These are phyloP conservation scores for Drosophila koepferae DNA, from an alignment of 2,888 invertebrate genomes.

Conservation along the genomic window DNA sequence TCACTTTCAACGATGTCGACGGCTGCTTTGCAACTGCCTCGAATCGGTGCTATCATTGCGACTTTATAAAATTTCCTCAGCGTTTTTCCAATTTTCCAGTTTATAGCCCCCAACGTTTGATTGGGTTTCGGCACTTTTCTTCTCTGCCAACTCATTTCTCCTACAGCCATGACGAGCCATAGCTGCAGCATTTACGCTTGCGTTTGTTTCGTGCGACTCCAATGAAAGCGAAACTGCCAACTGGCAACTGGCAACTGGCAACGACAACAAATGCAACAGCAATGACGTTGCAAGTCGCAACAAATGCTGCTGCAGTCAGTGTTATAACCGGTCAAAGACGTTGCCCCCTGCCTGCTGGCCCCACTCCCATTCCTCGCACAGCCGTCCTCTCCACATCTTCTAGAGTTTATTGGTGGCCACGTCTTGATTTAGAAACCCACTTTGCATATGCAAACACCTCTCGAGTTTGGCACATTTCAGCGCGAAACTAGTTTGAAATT, in stretches of 20 bases:
- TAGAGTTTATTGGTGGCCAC: conserved; percentile 12
- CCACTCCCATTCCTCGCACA: not conserved
- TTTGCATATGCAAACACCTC: conserved; percentile 63
- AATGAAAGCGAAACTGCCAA: conserved; percentile 73
- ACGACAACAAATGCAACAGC: conserved; percentile 25
- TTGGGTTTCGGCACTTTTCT: conserved; percentile 60
- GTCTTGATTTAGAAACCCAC: conserved; percentile 74
- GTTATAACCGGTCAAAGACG: conserved; percentile 76
- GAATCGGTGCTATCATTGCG: conserved; percentile 52
- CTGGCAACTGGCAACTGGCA: conserved; percentile 40
- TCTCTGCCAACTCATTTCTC: conserved; percentile 56
- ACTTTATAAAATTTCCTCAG: conserved; percentile 74
- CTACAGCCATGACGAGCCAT: conserved; percentile 23
- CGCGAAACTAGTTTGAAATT: conserved; percentile 59
- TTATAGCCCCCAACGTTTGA: conserved; percentile 35
- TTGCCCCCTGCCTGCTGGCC: conserved; percentile 6
- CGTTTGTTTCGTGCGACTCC: conserved; percentile 32
- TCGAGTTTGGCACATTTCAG: conserved; percentile 60
- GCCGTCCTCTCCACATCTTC: conserved; percentile 1
- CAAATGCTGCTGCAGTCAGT: conserved; percentile 51
- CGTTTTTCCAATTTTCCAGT: conserved; percentile 78
- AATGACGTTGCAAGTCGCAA: conserved; percentile 66
- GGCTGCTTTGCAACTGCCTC: conserved; percentile 66
- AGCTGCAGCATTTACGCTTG: not conserved
- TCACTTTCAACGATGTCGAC: conserved; percentile 66